phyloP scores from a whole-genome alignment of 2,113 vertebrate genomes.

The Hucho hucho region DNA sequence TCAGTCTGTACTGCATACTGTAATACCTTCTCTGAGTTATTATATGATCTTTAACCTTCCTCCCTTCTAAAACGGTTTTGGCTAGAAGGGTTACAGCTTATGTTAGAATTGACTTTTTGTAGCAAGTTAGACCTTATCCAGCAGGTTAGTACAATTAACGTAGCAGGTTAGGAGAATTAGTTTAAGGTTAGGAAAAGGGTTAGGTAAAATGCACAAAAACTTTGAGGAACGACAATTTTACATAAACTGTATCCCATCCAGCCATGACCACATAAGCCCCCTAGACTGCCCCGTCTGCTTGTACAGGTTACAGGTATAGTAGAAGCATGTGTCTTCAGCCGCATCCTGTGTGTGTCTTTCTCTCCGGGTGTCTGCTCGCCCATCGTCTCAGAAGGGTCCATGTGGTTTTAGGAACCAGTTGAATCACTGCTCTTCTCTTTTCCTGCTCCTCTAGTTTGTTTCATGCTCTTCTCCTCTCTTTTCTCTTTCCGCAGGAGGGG shows the following conservation, averaged over 20 bases:
- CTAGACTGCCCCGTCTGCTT: neutral
- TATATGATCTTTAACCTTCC: neutral
- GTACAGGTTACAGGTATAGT: neutral
- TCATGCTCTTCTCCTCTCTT: too few relatives aligned
- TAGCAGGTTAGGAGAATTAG: too few relatives aligned
- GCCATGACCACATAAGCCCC: neutral
- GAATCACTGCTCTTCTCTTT: constrained; percentile 12
- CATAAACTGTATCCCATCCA: too few relatives aligned
- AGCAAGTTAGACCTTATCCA: too few relatives aligned
- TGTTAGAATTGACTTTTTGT: too few relatives aligned
- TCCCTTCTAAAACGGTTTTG: neutral
- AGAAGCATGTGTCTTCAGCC: neutral
- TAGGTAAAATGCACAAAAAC: too few relatives aligned
- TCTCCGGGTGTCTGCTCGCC: constrained; percentile 22
- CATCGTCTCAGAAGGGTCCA: constrained; percentile 50
- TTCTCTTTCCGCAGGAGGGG: constrained; percentile 46
- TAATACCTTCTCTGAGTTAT: neutral
- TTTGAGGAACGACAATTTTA: too few relatives aligned
- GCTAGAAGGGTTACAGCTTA: too few relatives aligned
- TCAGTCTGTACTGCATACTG: neutral
- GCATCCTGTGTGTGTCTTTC: neutral
- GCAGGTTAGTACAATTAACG: too few relatives aligned
- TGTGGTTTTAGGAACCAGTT: constrained; percentile 3
- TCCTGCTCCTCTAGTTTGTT: neutral
- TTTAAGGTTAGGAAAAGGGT: too few relatives aligned